Percentiles rank a stretch among this genome's conserved stretches.
Conservation (phyloP, 2,888 invertebrate species). For the Hydroisotoma schaefferi region DNA sequence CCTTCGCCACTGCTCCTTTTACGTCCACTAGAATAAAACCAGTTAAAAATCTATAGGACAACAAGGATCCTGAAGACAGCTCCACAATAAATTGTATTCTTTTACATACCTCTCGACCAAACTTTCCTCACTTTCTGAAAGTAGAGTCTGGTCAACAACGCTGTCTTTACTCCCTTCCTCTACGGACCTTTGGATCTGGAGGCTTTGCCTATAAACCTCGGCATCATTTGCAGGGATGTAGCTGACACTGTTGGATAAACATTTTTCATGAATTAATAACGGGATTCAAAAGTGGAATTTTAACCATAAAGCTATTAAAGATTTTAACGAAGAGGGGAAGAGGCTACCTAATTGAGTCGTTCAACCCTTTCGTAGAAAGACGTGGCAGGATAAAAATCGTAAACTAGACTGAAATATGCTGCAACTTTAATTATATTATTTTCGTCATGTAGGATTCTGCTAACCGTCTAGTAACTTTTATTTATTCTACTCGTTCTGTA, state of each 20-base stretch:
- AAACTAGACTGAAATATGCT: no score
- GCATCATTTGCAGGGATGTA: constrained; percentile 60
- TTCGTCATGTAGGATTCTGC: no score
- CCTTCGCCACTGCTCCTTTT: neutral
- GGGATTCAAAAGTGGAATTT: no score
- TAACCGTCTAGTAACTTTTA: no score
- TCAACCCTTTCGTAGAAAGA: no score
- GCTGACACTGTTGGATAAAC: constrained; percentile 56
- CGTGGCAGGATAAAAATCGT: no score
- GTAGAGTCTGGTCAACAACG: no score
- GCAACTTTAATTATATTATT: no score
- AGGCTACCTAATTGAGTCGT: no score
- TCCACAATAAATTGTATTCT: neutral
- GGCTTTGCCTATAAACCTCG: constrained; percentile 54
- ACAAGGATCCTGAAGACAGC: neutral
- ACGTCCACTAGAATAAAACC: constrained; percentile 5
- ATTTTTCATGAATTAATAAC: neutral
- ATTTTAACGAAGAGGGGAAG: no score
- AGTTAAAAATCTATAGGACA: constrained; percentile 9
- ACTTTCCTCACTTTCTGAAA: constrained; percentile 17
- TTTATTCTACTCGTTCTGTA: no score
- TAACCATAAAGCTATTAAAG: no score
- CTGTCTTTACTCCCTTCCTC: constrained; percentile 18
- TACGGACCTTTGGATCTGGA: constrained; percentile 40
- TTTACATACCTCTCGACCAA: constrained; percentile 17